Evolutionary conservation across 1,140 invertebrate genomes (phyloP).

Genomic region (Tetramorium alpestre): DNA sequence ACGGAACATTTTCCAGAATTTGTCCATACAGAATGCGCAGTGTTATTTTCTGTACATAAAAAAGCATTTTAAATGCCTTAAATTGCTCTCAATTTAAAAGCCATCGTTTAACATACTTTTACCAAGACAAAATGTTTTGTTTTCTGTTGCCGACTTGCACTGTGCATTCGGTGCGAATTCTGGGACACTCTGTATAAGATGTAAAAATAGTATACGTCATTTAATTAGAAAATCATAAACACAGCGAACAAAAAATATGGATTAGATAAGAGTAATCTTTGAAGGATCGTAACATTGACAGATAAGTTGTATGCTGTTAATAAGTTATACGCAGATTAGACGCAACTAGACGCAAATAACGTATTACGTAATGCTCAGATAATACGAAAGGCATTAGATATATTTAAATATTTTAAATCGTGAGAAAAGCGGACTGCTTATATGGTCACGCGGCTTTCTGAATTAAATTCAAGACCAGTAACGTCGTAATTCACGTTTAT

Average conservation of each 20-base stretch:
- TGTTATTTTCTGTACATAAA: neutral
- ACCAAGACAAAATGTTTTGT: neutral
- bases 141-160: neutral
- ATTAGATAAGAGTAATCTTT: constrained; percentile 3
- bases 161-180: neutral
- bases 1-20: neutral
- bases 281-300: neutral
- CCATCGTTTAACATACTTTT: neutral
- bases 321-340: neutral
- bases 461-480: neutral
- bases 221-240: neutral
- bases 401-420: neutral
- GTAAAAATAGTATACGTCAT: neutral
- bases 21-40: too few relatives aligned
- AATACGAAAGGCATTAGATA: neutral
- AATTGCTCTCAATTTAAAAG: neutral
- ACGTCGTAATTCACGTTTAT: neutral
- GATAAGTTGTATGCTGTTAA: neutral
- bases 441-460: neutral
- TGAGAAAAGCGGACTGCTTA: neutral
- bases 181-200: neutral
- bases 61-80: neutral
- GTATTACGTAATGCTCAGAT: neutral
- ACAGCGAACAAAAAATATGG: neutral
- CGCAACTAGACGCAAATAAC: neutral